These are phyloP conservation scores for Aleiodes testaceus DNA, from an alignment of 2,888 invertebrate species.

Conservation along the genomic window DNA sequence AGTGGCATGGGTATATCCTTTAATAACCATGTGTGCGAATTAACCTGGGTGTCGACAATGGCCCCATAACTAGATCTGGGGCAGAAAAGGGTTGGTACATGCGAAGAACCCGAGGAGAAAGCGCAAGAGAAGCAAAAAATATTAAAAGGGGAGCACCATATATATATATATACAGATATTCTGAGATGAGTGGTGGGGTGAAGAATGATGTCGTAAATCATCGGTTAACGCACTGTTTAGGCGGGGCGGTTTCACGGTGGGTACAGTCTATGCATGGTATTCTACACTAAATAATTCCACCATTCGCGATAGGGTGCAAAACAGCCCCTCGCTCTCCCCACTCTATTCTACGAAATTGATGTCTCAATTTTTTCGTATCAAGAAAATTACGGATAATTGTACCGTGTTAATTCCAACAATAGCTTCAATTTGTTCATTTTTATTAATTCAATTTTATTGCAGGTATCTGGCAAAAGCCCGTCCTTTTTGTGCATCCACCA, in stretches of 20 bases:
- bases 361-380: slow-evolving; percentile 52
- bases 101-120: slow-evolving; percentile 30
- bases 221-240: slow-evolving; percentile 72
- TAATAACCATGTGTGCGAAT: slow-evolving; percentile 62
- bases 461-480: background rate
- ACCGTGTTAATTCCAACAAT: background rate
- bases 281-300: slow-evolving; percentile 71
- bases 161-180: slow-evolving; percentile 2
- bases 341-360: slow-evolving; percentile 52
- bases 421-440: background rate
- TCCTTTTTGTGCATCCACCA: background rate
- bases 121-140: slow-evolving; percentile 9
- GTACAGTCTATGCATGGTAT: slow-evolving; percentile 66
- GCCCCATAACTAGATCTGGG: slow-evolving; percentile 58
- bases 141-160: slow-evolving; percentile 26
- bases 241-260: slow-evolving; percentile 73
- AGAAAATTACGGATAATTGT: background rate
- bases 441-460: background rate
- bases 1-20: slow-evolving; percentile 44
- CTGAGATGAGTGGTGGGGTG: slow-evolving; percentile 30
- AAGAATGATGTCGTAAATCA: slow-evolving; percentile 67
- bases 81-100: slow-evolving; percentile 49
- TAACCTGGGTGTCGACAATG: slow-evolving; percentile 58
- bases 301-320: slow-evolving; percentile 63
- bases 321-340: slow-evolving; percentile 41